Percentiles rank a stretch among this genome's conserved stretches.
phyloP scores from a whole-genome alignment of 1,140 invertebrate genomes.

The Plectrocnemia conspersa region DNA sequence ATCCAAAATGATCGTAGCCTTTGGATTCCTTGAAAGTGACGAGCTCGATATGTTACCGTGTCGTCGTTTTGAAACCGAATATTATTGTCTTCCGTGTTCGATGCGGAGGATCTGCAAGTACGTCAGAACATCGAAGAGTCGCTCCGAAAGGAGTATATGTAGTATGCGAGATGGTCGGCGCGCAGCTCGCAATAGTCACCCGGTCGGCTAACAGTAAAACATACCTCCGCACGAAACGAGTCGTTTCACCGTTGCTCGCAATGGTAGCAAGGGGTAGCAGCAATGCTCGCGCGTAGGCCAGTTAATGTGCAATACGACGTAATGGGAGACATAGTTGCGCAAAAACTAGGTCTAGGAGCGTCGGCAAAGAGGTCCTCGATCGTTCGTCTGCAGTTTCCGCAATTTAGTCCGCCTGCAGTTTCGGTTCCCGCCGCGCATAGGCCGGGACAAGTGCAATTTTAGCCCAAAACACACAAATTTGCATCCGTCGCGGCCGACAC shows the following conservation, averaged over 20 bases:
- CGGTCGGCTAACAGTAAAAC: conserved; percentile 25
- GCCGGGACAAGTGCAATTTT: conserved; percentile 23
- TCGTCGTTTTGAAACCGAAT: too few relatives aligned
- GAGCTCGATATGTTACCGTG: too few relatives aligned
- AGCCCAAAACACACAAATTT: conserved; percentile 3
- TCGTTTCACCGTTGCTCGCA: conserved; percentile 9
- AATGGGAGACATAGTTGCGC: conserved; percentile 20
- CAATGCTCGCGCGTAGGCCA: conserved; percentile 19
- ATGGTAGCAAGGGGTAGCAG: neutral
- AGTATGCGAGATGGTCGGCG: too few relatives aligned
- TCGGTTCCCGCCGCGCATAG: conserved; percentile 3
- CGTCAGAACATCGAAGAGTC: too few relatives aligned
- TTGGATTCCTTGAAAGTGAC: too few relatives aligned
- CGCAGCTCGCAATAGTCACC: conserved; percentile 21
- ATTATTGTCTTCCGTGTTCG: too few relatives aligned
- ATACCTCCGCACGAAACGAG: conserved; percentile 15
- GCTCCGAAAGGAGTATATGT: too few relatives aligned
- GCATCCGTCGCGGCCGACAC: conserved; percentile 13
- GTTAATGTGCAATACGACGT: conserved; percentile 21
- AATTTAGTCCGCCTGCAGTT: too few relatives aligned
- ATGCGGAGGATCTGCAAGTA: too few relatives aligned
- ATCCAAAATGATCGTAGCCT: too few relatives aligned
- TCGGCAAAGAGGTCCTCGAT: too few relatives aligned
- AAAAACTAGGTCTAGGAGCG: conserved; percentile 13
- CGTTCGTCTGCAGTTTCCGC: too few relatives aligned